A percentile compares a stretch with the other conserved stretches of the same genome.
phyloP scores from a whole-genome alignment of 2,888 invertebrate genomes.

The Brenthis hecate region DNA sequence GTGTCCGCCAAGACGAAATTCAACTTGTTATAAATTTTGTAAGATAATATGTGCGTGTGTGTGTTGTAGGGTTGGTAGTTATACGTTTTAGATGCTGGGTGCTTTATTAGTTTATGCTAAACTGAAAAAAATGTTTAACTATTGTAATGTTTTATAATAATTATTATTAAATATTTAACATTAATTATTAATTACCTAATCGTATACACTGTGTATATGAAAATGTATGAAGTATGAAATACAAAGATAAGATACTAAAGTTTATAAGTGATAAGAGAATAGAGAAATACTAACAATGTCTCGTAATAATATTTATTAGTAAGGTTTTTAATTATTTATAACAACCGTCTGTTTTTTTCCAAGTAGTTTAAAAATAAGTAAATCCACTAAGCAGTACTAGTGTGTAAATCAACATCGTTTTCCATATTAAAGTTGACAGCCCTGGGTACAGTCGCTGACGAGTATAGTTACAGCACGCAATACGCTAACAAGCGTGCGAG shows the following conservation, averaged over 20 bases:
- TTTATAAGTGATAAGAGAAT: too few species aligned
- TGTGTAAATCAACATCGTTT: neutral
- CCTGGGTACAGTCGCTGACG: constrained; percentile 74
- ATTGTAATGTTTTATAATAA: too few species aligned
- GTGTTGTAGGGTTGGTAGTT: constrained; percentile 54
- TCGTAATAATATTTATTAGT: too few species aligned
- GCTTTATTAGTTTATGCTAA: neutral
- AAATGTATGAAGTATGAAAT: too few species aligned
- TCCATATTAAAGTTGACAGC: constrained; percentile 11
- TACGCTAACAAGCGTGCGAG: constrained; percentile 81
- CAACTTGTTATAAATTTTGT: constrained; percentile 81
- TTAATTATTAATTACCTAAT: too few species aligned
- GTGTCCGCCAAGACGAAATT: constrained; percentile 75
- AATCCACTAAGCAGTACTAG: neutral
- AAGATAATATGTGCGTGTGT: constrained; percentile 79
- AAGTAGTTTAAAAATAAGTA: too few species aligned
- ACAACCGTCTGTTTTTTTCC: too few species aligned
- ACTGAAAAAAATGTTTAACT: neutral
- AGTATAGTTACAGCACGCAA: constrained; percentile 81
- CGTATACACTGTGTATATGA: too few species aligned
- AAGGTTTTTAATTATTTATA: too few species aligned
- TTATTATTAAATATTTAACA: too few species aligned
- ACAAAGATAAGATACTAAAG: too few species aligned
- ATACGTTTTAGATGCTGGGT: neutral
- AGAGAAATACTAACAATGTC: too few species aligned